Evolutionary conservation across 2,113 vertebrate species (phyloP).

Genomic region (Microtus ochrogaster): DNA sequence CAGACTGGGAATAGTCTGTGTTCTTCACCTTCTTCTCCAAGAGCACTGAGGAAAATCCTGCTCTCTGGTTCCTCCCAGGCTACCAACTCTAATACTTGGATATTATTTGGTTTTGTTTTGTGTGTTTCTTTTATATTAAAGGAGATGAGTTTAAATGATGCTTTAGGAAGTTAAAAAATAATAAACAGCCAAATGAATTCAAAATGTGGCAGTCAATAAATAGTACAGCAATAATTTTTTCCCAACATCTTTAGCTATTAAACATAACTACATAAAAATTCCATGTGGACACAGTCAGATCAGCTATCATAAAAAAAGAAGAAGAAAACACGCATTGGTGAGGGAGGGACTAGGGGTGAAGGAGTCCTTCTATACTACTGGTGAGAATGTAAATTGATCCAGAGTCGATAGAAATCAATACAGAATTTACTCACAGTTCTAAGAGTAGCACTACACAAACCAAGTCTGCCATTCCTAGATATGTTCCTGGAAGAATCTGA

Average conservation of each 20-base stretch:
- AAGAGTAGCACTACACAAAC: too few relatives aligned
- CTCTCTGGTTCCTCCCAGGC: background rate
- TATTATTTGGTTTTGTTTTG: constrained; percentile 27
- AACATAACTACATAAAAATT: background rate
- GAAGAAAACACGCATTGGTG: background rate
- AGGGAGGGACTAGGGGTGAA: background rate
- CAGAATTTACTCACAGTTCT: too few relatives aligned
- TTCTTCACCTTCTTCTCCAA: background rate
- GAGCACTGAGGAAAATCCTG: background rate
- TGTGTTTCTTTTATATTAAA: constrained; percentile 76
- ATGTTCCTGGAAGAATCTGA: background rate
- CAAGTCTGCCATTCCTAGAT: too few relatives aligned
- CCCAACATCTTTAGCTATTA: background rate
- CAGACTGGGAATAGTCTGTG: background rate
- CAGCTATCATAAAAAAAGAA: background rate
- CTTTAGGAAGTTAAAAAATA: background rate
- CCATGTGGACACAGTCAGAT: background rate
- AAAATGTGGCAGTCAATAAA: background rate
- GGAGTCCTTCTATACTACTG: too few relatives aligned
- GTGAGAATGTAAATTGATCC: background rate
- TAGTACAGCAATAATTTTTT: background rate
- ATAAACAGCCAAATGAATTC: background rate
- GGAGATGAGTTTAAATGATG: constrained; percentile 61
- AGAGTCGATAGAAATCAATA: background rate
- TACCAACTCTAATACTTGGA: background rate